Conservation (phyloP, 2,113 vertebrate species). For the Oncorhynchus gorbuscha region DNA sequence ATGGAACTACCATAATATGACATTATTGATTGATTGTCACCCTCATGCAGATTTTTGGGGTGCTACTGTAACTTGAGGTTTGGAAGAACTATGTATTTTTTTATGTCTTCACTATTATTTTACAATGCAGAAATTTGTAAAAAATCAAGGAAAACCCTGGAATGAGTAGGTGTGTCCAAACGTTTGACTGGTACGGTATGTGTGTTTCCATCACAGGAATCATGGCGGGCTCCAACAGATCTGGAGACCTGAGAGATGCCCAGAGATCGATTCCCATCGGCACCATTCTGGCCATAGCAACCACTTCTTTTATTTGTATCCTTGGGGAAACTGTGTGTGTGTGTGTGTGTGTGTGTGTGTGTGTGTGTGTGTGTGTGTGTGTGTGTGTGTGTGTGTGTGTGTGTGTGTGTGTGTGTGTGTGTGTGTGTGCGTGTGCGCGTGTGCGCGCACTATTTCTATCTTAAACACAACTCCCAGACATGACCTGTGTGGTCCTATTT, state of each 20-base stretch:
- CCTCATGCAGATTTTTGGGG: too few relatives aligned
- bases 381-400: neutral
- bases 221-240: conserved; percentile 96
- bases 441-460: conserved; percentile 22
- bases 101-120: too few relatives aligned
- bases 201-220: conserved; percentile 76
- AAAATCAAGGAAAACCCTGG: too few relatives aligned
- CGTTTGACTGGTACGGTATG: too few relatives aligned
- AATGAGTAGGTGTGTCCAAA: neutral
- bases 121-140: too few relatives aligned
- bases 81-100: too few relatives aligned
- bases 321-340: conserved; percentile 43
- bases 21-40: neutral
- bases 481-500: conserved; percentile 90
- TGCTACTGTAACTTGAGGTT: too few relatives aligned
- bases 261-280: conserved; percentile 94
- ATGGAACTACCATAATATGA: too few relatives aligned
- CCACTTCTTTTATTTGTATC: conserved; percentile 97
- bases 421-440: neutral
- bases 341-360: neutral
- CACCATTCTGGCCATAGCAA: conserved; percentile 92
- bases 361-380: neutral
- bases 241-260: conserved; percentile 91
- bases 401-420: neutral
- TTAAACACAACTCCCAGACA: conserved; percentile 75